Evolutionary conservation across 2,888 invertebrate species (phyloP).

Genomic region (Atrina japonica): DNA sequence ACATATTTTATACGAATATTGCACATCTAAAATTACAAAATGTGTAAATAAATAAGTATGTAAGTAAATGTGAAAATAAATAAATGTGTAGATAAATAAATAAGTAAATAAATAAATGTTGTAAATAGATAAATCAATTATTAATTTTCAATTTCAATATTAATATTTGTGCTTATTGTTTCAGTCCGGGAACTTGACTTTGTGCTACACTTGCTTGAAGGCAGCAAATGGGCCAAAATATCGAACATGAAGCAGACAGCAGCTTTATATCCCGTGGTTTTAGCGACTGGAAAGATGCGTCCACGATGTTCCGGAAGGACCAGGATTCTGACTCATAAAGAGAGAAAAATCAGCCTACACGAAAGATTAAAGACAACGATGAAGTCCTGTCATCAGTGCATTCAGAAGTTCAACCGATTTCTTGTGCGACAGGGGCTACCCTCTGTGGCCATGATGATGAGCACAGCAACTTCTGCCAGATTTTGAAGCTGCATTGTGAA

Average conservation of each 20-base stretch:
- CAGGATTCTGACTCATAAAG: slow-evolving; percentile 41
- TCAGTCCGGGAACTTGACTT: too few relatives aligned
- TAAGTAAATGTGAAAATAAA: too few relatives aligned
- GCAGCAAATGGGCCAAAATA: not conserved
- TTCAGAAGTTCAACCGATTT: slow-evolving; percentile 41
- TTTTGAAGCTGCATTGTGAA: slow-evolving; percentile 42
- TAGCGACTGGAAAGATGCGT: slow-evolving; percentile 53
- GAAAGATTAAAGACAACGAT: slow-evolving; percentile 35
- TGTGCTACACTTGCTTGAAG: too few relatives aligned
- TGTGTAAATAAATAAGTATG: too few relatives aligned
- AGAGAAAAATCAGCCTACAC: slow-evolving; percentile 32
- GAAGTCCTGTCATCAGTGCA: slow-evolving; percentile 31
- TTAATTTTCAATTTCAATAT: too few relatives aligned
- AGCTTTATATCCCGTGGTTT: slow-evolving; percentile 44
- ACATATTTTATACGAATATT: too few relatives aligned
- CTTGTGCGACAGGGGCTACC: slow-evolving; percentile 47
- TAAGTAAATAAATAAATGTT: too few relatives aligned
- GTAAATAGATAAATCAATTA: too few relatives aligned
- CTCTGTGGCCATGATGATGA: slow-evolving; percentile 49
- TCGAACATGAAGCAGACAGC: slow-evolving; percentile 42
- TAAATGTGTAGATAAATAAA: too few relatives aligned
- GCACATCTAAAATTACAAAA: too few relatives aligned
- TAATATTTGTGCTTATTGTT: too few relatives aligned
- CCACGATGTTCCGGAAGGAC: slow-evolving; percentile 38
- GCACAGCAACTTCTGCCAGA: slow-evolving; percentile 47